These are phyloP conservation scores for Zele albiditarsus DNA, from an alignment of 2,888 invertebrate genomes.

Conservation along the genomic window DNA sequence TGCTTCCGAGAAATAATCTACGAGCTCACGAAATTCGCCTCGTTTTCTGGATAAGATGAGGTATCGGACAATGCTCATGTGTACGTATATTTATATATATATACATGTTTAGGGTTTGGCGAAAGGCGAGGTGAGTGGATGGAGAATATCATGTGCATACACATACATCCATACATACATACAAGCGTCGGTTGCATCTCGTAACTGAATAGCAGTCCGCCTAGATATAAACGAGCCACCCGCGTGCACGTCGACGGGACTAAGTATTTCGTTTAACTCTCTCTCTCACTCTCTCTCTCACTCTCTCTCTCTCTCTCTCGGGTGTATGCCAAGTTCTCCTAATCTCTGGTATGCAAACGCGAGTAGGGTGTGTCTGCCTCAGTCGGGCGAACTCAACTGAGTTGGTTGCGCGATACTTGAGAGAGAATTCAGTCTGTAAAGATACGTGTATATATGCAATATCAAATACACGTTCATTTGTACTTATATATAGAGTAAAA, in stretches of 20 bases:
- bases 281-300: too few species aligned
- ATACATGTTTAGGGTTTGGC: constrained; percentile 12
- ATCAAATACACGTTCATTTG: constrained; percentile 18
- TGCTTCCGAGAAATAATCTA: constrained; percentile 26
- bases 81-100: neutral
- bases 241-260: constrained; percentile 22
- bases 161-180: neutral
- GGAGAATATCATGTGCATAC: neutral
- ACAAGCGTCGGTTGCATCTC: neutral
- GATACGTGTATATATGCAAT: constrained; percentile 43
- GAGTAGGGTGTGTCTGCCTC: constrained; percentile 51
- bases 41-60: constrained; percentile 22
- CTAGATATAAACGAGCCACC: constrained; percentile 19
- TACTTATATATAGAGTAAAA: neutral
- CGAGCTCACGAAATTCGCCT: constrained; percentile 29
- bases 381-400: constrained; percentile 51
- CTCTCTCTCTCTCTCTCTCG: constrained; percentile 32
- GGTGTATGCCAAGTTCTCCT: constrained; percentile 48
- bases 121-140: neutral
- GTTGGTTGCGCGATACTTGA: constrained; percentile 36
- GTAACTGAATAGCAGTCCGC: constrained; percentile 4
- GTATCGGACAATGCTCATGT: constrained; percentile 24
- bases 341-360: constrained; percentile 48
- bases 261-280: constrained; percentile 36
- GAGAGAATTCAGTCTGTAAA: constrained; percentile 15